phyloP scores from a whole-genome alignment of 2,888 invertebrate species.

The Trichopoda pennipes region DNA sequence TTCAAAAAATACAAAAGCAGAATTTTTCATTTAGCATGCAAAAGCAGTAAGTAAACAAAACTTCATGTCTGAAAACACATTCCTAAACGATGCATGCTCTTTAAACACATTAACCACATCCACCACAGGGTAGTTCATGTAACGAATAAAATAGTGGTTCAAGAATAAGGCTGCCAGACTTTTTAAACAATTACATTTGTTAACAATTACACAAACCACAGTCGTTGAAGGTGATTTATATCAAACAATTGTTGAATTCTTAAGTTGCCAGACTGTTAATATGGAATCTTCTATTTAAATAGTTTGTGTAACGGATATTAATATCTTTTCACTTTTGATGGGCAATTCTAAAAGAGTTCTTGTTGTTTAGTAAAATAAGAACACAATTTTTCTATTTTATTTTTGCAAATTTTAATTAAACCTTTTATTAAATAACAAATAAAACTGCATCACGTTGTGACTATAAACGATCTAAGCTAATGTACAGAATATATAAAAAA shows the following conservation, averaged over 20 bases:
- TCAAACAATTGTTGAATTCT: background rate
- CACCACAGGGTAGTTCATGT: too few species aligned
- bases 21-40: too few species aligned
- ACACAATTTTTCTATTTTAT: background rate
- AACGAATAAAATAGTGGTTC: too few species aligned
- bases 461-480: constrained; percentile 13
- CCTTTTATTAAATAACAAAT: constrained; percentile 53
- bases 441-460: constrained; percentile 33
- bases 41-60: too few species aligned
- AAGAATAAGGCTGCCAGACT: too few species aligned
- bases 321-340: background rate
- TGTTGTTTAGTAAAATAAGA: too few species aligned
- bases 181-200: background rate
- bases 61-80: too few species aligned
- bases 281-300: background rate
- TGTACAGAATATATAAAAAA: constrained; percentile 12
- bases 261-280: background rate
- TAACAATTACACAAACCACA: background rate
- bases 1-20: too few species aligned
- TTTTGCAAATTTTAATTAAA: constrained; percentile 24
- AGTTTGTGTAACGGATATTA: too few species aligned
- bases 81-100: too few species aligned
- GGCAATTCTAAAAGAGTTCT: too few species aligned
- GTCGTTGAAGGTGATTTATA: background rate
- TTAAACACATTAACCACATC: too few species aligned